These are phyloP conservation scores for Parus major DNA, from an alignment of 2,113 vertebrate species.

Conservation along the genomic window DNA sequence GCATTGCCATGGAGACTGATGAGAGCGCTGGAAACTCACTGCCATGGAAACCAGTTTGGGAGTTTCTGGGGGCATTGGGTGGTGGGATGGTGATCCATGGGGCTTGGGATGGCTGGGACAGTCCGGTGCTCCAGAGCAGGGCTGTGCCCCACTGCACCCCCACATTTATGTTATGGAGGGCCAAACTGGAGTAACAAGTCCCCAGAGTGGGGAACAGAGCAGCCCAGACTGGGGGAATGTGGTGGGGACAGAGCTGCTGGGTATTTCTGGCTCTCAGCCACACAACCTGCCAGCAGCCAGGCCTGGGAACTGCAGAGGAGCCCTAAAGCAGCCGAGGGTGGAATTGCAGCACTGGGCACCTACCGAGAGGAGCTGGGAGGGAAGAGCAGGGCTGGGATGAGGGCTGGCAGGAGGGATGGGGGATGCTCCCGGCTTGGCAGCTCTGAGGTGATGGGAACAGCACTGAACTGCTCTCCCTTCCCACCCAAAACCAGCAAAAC, in stretches of 20 bases:
- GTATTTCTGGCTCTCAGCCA: neutral
- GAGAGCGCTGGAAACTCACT: neutral
- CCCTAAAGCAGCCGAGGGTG: neutral
- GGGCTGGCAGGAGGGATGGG: fast-evolving
- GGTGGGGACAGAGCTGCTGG: neutral
- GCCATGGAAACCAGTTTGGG: constrained; percentile 8
- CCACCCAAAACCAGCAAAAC: neutral
- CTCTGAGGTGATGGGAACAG: neutral
- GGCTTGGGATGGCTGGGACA: neutral
- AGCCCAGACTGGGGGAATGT: neutral
- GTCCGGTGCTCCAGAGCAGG: neutral
- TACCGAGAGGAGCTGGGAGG: neutral
- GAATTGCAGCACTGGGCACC: neutral
- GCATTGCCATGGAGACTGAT: neutral
- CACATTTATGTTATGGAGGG: neutral
- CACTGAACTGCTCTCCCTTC: neutral
- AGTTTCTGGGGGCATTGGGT: neutral
- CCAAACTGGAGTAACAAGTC: neutral
- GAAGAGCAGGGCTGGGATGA: neutral
- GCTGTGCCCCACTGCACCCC: neutral
- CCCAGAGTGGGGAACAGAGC: neutral
- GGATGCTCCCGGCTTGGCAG: neutral
- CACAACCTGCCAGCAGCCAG: neutral
- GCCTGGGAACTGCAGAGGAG: neutral
- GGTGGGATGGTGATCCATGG: fast-evolving